Evolutionary conservation across 1,140 invertebrate genomes (phyloP), one percentile per base, ranked within the genome.

Genomic region (Brachionus rubens): DNA sequence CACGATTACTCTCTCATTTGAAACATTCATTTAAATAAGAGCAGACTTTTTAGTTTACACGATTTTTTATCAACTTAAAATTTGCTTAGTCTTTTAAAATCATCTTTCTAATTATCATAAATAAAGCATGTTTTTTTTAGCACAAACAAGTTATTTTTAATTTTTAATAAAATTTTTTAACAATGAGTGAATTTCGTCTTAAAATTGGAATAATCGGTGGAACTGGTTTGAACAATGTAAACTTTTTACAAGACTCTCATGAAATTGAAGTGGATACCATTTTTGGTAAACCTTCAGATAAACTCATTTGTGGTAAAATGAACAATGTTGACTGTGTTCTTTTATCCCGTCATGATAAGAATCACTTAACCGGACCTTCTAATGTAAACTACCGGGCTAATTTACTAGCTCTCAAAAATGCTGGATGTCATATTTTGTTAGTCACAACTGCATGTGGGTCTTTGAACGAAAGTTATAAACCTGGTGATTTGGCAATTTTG

Each of bases 381-480:
- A 88, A 90, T 79, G 88, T 99, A 0, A 99, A 99, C 84, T 99
- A 96, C 83, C 88, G 95, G 77, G 96, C 96, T 2, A 99, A 99
- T 82, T 90, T 99, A 52, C 95, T 92, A 90, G 94, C 95, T 0
- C 83, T 99, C 65, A 91, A 92, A 78, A 80, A 90, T 72, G 86
- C 88, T 65, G 93, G 93, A 0, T 97, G 94, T 81, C 96, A 93
- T 0, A 93, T 97, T 82, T 83, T 99, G 7, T 86, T 99, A 68
- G 94, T 91, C 2, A 91, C 93, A 1, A 93, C 92, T 3, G 94
- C 94, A 14, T 92, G 91, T 79, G 97, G 97, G 0, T 98, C 95
- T 0, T 86, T 99, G 24, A 87, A 89, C 50, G 92, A 98, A 83
- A 85, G 92, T 12, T 91, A 96, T 70, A 82, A 86, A 50, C 96